Percentiles rank a stretch among this genome's conserved stretches.
phyloP scores from a whole-genome alignment of 2,113 vertebrate genomes.

The Anser cygnoides region DNA sequence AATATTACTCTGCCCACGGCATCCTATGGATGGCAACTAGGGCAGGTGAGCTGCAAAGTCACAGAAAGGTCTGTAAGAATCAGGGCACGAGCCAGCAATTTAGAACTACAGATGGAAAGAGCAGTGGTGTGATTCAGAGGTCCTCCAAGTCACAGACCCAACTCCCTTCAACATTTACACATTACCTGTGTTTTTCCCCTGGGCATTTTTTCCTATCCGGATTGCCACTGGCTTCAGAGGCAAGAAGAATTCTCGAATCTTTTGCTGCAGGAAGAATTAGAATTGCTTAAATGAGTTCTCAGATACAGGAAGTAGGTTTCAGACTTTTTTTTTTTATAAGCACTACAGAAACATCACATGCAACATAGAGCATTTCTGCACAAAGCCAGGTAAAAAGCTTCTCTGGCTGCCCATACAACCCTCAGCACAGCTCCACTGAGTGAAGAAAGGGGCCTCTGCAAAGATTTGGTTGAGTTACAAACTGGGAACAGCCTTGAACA shows the following conservation, averaged over 20 bases:
- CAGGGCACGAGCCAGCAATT: neutral
- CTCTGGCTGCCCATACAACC: rapidly evolving
- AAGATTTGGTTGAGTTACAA: rapidly evolving
- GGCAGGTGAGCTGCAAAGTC: slow-evolving; percentile 50
- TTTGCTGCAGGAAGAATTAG: slow-evolving; percentile 77
- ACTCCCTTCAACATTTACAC: neutral
- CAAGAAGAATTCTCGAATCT: slow-evolving; percentile 88
- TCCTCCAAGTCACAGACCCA: neutral
- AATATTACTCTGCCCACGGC: neutral
- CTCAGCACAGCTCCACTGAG: rapidly evolving
- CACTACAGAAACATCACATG: rapidly evolving
- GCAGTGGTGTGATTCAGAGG: neutral
- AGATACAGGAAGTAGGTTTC: neutral
- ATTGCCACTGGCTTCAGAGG: slow-evolving; percentile 90
- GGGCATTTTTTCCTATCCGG: slow-evolving; percentile 82
- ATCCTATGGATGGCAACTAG: neutral
- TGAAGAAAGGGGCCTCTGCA: neutral
- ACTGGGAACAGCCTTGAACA: neutral
- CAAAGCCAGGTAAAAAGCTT: neutral
- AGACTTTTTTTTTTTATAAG: neutral
- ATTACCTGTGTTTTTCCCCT: slow-evolving; percentile 87
- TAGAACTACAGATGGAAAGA: neutral
- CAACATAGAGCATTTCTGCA: neutral
- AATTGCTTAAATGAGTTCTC: neutral
- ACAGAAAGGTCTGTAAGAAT: neutral